These are phyloP conservation scores for Ciconia maguari DNA, from an alignment of 2,113 vertebrate species.

Conservation along the genomic window DNA sequence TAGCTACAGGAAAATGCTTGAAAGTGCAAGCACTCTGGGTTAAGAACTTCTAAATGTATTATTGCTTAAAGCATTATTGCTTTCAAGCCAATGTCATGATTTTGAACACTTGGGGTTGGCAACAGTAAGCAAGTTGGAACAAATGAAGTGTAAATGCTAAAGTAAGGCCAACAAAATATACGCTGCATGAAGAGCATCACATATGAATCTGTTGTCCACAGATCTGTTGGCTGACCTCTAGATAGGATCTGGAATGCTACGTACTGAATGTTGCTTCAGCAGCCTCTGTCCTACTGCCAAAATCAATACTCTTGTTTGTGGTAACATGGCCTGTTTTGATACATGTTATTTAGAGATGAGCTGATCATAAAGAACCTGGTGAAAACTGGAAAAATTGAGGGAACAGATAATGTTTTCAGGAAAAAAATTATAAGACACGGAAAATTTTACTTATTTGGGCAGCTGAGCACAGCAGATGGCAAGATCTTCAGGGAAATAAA, in stretches of 20 bases:
- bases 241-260: neutral
- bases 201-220: neutral
- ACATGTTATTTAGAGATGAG: neutral
- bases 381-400: slow-evolving; percentile 35
- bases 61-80: neutral
- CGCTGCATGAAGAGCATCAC: neutral
- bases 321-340: neutral
- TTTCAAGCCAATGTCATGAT: slow-evolving; percentile 19
- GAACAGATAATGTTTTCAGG: slow-evolving; percentile 14
- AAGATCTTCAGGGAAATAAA: slow-evolving; percentile 67
- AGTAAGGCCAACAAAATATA: slow-evolving; percentile 11
- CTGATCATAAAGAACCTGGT: neutral
- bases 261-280: neutral
- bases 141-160: slow-evolving; percentile 19
- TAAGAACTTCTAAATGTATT: neutral
- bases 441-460: slow-evolving; percentile 53
- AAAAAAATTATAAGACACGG: slow-evolving; percentile 25
- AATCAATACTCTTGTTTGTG: slow-evolving; percentile 6
- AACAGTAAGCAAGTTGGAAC: neutral
- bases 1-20: neutral
- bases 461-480: slow-evolving; percentile 63
- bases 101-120: neutral
- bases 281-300: neutral
- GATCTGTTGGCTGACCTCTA: slow-evolving; percentile 18
- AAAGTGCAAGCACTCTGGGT: neutral